phyloP scores from a whole-genome alignment of 2,113 vertebrate species.

The Epinephelus moara region DNA sequence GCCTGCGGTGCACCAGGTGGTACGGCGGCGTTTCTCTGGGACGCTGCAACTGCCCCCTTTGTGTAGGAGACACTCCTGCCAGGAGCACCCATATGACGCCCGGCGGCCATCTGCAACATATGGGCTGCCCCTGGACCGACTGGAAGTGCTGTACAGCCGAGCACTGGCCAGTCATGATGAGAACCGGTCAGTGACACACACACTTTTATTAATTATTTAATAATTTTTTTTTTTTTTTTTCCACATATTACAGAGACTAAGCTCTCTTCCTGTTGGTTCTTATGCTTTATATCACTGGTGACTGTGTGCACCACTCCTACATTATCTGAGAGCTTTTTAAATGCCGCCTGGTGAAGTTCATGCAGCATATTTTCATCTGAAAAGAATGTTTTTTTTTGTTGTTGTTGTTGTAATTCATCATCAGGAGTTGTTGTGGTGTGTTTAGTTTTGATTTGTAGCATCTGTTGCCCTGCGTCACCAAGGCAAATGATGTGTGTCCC shows the following conservation, averaged over 20 bases:
- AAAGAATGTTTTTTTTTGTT: neutral
- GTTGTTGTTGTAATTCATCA: neutral
- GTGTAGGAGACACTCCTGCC: slow-evolving; percentile 77
- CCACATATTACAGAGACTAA: neutral
- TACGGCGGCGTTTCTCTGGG: slow-evolving; percentile 88
- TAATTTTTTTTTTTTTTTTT: too few species aligned
- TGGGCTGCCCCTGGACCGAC: slow-evolving; percentile 66
- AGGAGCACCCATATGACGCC: slow-evolving; percentile 68
- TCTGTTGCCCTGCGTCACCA: neutral
- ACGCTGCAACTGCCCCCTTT: slow-evolving; percentile 84
- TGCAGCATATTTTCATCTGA: neutral
- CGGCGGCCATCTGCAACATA: slow-evolving; percentile 6
- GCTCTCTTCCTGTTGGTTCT: neutral
- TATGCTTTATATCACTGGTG: neutral
- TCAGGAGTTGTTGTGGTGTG: neutral
- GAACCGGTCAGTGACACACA: slow-evolving; percentile 69
- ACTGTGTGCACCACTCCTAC: neutral
- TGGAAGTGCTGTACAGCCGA: slow-evolving; percentile 77
- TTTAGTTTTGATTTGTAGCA: slow-evolving; percentile 16
- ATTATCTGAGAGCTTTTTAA: neutral
- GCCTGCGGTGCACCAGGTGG: slow-evolving; percentile 59
- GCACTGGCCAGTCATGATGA: slow-evolving; percentile 84
- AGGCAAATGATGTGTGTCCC: neutral
- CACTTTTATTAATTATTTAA: neutral
- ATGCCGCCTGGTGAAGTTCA: neutral